Evolutionary conservation across 2,888 invertebrate species (phyloP), one percentile per base, ranked within the genome.

Genomic region (Euclidia mi): DNA sequence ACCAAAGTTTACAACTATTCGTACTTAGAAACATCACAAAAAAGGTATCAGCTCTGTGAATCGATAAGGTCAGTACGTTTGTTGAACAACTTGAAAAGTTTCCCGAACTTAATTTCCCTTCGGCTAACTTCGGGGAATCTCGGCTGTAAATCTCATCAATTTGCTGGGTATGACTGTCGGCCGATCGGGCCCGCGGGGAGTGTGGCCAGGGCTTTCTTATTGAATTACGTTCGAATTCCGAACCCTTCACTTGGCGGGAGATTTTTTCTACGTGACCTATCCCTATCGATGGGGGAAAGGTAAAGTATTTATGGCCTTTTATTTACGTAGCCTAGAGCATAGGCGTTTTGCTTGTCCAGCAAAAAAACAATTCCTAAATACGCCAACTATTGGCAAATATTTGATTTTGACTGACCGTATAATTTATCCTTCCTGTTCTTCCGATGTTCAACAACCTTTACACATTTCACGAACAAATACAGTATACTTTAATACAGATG

Each of bases 81-180:
- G 70, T 67, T 60, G 82, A 85, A 83, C 84, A 84, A 88, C 82
- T 84, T 75, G 71, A 81, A 89, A 89, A 72, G 83, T 91, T 90
- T 75, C 55, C 71, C 76, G 80, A 91, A 91, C 86, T 87, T 90
- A 89, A 92, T 92, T 91, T 91, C 88, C 88, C 85, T 88, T 88
- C 76, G 81, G 85, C 84, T 86, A 92, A 91, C 88, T 90, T 90
- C 71, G 71, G 75, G 83, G 84, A 87, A 90, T 91, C 90, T 89
- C 82, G 76, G 71, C 80, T 85, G 88, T 84, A 88, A 91, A 92
- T 92, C 90, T 89, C 87, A 88, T 90, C 90, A 91, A 90, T 89
- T 89, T 89, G 88, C 84, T 82, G 81, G 85, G 85, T 82, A 86
- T 86, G 84, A 82, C 80, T 83, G 75, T 65, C 49, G 72, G 74